A percentile compares a stretch with the other conserved stretches of the same genome.
phyloP scores from a whole-genome alignment of 2,113 vertebrate genomes.

The Chinchilla lanigera region DNA sequence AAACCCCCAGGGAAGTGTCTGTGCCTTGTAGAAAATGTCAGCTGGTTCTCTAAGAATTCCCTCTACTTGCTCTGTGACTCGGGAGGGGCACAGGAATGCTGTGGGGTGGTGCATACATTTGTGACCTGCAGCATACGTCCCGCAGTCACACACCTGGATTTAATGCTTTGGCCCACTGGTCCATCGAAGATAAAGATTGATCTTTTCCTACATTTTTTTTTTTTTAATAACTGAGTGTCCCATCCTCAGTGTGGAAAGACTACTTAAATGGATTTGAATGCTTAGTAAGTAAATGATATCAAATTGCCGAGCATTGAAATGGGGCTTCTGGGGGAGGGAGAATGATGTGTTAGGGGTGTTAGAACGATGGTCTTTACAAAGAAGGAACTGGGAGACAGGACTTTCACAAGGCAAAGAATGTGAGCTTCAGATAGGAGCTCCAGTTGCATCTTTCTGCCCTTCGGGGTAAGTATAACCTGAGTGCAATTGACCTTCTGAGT shows the following conservation, averaged over 20 bases:
- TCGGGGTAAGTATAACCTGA: not conserved
- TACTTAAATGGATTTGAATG: not conserved
- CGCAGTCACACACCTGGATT: not conserved
- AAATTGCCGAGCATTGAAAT: not conserved
- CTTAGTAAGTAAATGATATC: conserved; percentile 13
- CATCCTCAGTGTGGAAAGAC: not conserved
- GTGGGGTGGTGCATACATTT: not conserved
- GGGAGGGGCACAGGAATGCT: not conserved
- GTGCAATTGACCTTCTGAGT: not conserved
- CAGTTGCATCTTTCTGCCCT: not conserved
- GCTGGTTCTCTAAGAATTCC: not conserved
- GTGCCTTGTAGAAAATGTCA: not conserved
- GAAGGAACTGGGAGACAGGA: too few species aligned
- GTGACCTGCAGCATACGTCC: not conserved
- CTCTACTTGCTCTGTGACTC: not conserved
- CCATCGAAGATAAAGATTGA: not conserved
- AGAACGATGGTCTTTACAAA: not conserved
- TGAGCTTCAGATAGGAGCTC: not conserved
- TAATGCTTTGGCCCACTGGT: not conserved
- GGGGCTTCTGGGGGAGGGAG: not conserved
- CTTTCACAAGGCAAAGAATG: not conserved
- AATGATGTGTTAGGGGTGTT: too few species aligned
- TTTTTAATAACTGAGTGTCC: not conserved
- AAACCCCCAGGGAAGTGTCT: not conserved
- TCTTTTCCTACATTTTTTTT: not conserved